Evolutionary conservation across 1,140 invertebrate species (phyloP).

Genomic region (Linepithema humile): DNA sequence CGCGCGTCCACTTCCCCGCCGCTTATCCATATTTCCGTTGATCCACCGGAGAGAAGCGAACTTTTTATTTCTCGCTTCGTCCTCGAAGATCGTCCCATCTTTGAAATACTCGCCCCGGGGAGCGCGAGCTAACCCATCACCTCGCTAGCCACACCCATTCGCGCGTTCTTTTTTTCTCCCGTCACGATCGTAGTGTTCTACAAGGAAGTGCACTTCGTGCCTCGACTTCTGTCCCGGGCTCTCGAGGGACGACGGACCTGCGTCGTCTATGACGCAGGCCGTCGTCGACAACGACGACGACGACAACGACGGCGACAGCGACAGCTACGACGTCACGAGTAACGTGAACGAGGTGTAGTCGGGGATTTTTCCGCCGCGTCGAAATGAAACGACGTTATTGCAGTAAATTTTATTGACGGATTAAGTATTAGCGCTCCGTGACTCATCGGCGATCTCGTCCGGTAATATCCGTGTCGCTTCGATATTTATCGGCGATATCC

Average conservation of each 20-base stretch:
- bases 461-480: background rate
- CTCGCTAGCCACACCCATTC: slow-evolving; percentile 24
- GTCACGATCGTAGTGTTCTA: slow-evolving; percentile 69
- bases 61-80: slow-evolving; percentile 46
- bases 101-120: slow-evolving; percentile 56
- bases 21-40: slow-evolving; percentile 56
- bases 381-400: slow-evolving; percentile 53
- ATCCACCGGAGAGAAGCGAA: slow-evolving; percentile 48
- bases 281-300: slow-evolving; percentile 9
- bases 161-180: slow-evolving; percentile 52
- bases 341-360: slow-evolving; percentile 20
- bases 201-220: slow-evolving; percentile 78
- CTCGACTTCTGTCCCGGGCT: slow-evolving; percentile 67
- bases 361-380: slow-evolving; percentile 29
- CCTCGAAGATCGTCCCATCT: slow-evolving; percentile 51
- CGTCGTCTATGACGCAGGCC: slow-evolving; percentile 12
- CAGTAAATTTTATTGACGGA: slow-evolving; percentile 35
- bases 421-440: slow-evolving; percentile 25
- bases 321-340: background rate
- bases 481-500: background rate
- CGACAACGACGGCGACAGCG: slow-evolving; percentile 9
- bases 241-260: slow-evolving; percentile 55
- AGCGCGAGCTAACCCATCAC: slow-evolving; percentile 8
- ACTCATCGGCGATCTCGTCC: background rate
- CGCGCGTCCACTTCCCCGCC: slow-evolving; percentile 31